Evolutionary conservation across 2,888 invertebrate genomes (phyloP).

Genomic region (Galerucella calmariensis): DNA sequence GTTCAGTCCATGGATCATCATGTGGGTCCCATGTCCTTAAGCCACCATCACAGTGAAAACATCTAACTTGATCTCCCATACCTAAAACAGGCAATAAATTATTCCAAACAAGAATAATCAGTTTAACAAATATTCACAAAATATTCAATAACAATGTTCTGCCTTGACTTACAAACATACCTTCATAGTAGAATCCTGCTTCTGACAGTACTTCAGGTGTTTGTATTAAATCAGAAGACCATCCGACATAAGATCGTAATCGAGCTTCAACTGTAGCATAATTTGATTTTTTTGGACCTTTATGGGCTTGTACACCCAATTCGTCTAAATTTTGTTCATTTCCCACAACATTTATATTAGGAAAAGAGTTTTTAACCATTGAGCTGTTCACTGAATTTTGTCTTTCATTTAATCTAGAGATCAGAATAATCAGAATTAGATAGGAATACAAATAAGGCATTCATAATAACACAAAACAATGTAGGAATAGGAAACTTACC

Average conservation of each 20-base stretch:
- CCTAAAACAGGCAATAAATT: background rate
- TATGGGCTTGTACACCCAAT: slow-evolving; percentile 71
- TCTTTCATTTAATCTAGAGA: background rate
- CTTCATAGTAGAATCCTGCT: slow-evolving; percentile 90
- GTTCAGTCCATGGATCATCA: slow-evolving; percentile 94
- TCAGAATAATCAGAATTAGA: background rate
- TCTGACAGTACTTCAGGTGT: slow-evolving; percentile 81
- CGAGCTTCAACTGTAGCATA: slow-evolving; percentile 77
- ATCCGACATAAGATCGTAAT: slow-evolving; percentile 76
- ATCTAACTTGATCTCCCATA: slow-evolving; percentile 81
- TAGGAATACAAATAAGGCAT: background rate
- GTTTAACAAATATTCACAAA: no score
- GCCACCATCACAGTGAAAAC: slow-evolving; percentile 95
- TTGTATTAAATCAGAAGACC: slow-evolving; percentile 82
- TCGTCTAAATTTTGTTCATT: slow-evolving; percentile 67
- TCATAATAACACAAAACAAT: background rate
- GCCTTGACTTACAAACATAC: slow-evolving; percentile 50
- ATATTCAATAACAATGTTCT: background rate
- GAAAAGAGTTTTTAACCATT: slow-evolving; percentile 51
- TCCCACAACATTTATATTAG: slow-evolving; percentile 55
- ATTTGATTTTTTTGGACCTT: slow-evolving; percentile 73
- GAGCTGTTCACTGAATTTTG: slow-evolving; percentile 51
- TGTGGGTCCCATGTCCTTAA: slow-evolving; percentile 89
- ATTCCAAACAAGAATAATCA: no score
- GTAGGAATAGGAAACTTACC: slow-evolving; percentile 27